Percentiles rank a stretch among this genome's conserved stretches.
These are phyloP conservation scores for Ahaetulla prasina DNA, from an alignment of 2,113 vertebrate species.

Conservation along the genomic window DNA sequence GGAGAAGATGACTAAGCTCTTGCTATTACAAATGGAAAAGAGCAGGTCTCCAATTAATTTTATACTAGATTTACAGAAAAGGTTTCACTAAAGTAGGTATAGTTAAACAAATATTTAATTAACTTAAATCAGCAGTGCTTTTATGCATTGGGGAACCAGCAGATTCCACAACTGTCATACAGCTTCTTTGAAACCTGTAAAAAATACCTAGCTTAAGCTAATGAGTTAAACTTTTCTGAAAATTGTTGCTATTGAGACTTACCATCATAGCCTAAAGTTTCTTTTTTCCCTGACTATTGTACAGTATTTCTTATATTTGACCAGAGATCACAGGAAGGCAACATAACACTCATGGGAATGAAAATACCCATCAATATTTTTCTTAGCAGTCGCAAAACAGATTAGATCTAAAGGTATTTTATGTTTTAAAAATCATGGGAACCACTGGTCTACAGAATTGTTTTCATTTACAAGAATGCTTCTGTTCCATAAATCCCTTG, in stretches of 20 bases:
- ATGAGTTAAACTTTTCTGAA: background rate
- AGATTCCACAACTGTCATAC: background rate
- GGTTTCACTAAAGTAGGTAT: background rate
- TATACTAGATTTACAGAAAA: constrained; percentile 3
- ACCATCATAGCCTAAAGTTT: background rate
- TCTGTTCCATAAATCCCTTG: background rate
- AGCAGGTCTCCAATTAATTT: constrained; percentile 12
- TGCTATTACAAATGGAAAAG: background rate
- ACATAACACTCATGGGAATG: background rate
- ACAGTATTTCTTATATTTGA: background rate
- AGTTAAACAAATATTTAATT: constrained; percentile 11
- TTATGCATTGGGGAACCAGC: background rate
- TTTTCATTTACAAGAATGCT: background rate
- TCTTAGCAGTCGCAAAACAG: background rate
- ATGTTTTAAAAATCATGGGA: background rate
- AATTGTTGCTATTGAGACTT: too few relatives aligned
- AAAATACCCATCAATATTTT: background rate
- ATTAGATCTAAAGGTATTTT: background rate
- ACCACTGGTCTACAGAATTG: background rate
- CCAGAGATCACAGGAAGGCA: background rate
- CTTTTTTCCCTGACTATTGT: background rate
- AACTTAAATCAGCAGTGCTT: background rate
- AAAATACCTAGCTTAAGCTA: background rate
- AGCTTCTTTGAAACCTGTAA: background rate
- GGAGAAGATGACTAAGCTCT: background rate